Conservation (phyloP, 2,888 invertebrate species). For the Oeneis ivallda region DNA sequence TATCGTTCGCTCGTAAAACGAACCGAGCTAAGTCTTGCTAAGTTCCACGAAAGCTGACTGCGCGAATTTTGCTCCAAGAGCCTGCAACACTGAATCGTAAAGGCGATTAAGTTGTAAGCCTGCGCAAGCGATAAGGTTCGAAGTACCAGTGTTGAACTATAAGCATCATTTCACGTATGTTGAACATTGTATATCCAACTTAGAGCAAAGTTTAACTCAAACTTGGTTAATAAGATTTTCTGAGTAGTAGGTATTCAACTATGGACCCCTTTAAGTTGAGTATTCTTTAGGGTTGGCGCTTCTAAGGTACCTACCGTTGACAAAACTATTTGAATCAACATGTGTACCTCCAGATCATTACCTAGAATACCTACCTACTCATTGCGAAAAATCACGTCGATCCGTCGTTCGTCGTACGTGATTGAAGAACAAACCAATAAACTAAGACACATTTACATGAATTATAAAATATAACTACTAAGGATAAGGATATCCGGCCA, state of each 20-base stretch:
- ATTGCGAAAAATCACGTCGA: no score
- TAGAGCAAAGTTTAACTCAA: constrained; percentile 4
- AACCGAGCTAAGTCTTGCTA: constrained; percentile 27
- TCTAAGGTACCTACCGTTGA: not conserved
- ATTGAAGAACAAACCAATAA: no score
- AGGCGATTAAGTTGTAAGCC: constrained; percentile 30
- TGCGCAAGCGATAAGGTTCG: constrained; percentile 21
- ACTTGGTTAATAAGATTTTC: constrained; percentile 4
- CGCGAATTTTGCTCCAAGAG: constrained; percentile 26
- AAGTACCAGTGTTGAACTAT: constrained; percentile 14
- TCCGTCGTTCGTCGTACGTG: no score
- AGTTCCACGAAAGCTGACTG: constrained; percentile 27
- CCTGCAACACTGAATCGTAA: constrained; percentile 25
- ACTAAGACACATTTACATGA: no score
- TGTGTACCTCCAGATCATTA: no score
- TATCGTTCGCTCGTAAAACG: constrained; percentile 23
- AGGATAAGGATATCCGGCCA: not conserved
- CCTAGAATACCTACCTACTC: no score
- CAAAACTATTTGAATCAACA: no score
- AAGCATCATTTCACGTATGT: constrained; percentile 3
- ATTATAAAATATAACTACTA: no score
- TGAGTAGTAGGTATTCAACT: not conserved
- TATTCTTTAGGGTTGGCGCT: not conserved
- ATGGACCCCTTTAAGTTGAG: not conserved
- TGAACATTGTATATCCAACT: not conserved